phyloP scores from a whole-genome alignment of 1,140 invertebrate species.

The Meteorus sp. region DNA sequence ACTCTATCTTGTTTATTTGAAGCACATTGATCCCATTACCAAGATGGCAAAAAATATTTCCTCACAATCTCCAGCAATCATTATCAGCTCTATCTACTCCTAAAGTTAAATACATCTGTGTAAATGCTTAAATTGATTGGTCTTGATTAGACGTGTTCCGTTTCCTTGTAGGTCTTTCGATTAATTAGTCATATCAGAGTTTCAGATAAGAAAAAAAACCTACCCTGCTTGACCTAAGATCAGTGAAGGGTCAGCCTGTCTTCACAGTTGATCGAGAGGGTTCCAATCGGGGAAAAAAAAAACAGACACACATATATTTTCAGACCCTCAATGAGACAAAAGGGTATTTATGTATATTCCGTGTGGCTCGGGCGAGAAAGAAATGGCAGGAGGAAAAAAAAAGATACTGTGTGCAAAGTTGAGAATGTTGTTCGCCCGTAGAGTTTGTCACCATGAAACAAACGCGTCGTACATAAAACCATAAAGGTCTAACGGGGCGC shows the following conservation, averaged over 20 bases:
- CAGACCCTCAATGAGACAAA: conserved; percentile 4
- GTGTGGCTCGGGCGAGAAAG: conserved; percentile 12
- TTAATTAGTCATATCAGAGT: conserved; percentile 1
- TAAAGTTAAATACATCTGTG: neutral
- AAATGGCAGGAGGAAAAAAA: conserved; percentile 13
- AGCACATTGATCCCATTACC: no score
- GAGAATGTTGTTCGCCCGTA: conserved; percentile 42
- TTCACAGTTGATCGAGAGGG: neutral
- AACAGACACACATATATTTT: no score
- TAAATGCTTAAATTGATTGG: neutral
- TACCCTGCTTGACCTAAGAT: neutral
- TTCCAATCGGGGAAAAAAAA: neutral
- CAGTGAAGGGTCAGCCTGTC: neutral
- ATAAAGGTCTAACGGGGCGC: conserved; percentile 13
- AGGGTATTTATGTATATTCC: no score
- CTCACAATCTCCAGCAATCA: no score
- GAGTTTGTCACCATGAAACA: conserved; percentile 47
- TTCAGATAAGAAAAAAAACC: neutral
- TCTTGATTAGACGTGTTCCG: conserved; percentile 2
- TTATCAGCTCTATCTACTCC: no score
- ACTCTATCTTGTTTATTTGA: no score
- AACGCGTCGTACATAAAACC: conserved; percentile 8
- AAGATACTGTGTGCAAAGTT: conserved; percentile 26
- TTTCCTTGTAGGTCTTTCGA: neutral
- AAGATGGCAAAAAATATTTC: no score